A percentile compares a stretch with the other conserved stretches of the same genome.
phyloP scores from a whole-genome alignment of 2,888 invertebrate genomes.

The Pammene fasciana region DNA sequence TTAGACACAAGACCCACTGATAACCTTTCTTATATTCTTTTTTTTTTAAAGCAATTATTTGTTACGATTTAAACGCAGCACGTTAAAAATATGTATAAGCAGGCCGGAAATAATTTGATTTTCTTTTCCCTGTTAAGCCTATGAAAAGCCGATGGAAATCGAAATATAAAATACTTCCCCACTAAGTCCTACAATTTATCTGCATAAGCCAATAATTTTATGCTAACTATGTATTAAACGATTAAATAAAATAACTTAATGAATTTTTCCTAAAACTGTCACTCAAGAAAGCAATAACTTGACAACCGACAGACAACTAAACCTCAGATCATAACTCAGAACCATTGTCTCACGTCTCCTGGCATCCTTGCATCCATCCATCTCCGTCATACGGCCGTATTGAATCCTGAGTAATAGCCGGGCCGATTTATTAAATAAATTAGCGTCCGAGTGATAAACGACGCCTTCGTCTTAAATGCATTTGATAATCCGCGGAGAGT shows the following conservation, averaged over 20 bases:
- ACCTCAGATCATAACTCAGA: conserved; percentile 39
- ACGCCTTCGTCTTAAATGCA: conserved; percentile 52
- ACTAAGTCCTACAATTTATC: too few species aligned
- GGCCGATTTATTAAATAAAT: conserved; percentile 80
- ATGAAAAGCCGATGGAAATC: too few species aligned
- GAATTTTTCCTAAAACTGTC: background rate
- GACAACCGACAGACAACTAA: conserved; percentile 15
- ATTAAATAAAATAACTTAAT: background rate
- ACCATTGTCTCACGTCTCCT: conserved; percentile 32
- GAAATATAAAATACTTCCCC: too few species aligned
- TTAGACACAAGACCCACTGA: too few species aligned
- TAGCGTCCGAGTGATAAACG: conserved; percentile 70
- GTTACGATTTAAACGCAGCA: too few species aligned
- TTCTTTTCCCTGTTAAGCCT: too few species aligned
- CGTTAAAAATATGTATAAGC: too few species aligned
- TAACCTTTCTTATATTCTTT: too few species aligned
- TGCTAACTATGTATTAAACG: too few species aligned
- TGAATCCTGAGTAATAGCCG: conserved; percentile 72
- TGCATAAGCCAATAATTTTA: too few species aligned
- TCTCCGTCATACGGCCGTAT: conserved; percentile 73
- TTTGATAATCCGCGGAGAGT: conserved; percentile 39
- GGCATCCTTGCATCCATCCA: conserved; percentile 58
- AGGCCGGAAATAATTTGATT: too few species aligned
- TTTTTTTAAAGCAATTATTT: too few species aligned
- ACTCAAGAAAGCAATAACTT: conserved; percentile 8